Evolutionary conservation across 2,888 invertebrate species (phyloP).

Genomic region (Netelia fuscicornis): DNA sequence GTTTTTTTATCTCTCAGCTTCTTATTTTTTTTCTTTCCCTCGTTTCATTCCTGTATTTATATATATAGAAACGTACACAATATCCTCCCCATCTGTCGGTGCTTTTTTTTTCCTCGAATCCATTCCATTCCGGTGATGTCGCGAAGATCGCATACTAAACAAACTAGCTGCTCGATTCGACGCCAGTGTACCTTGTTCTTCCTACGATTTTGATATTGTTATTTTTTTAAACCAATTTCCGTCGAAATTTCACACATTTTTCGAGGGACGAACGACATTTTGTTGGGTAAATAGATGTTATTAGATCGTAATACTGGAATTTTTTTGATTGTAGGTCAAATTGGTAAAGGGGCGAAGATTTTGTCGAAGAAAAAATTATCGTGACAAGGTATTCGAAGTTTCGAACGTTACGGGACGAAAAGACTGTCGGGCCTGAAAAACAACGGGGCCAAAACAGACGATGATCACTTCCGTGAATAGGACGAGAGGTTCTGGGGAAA

Average conservation of each 20-base stretch:
- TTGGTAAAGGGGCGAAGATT: no score
- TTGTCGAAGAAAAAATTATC: no score
- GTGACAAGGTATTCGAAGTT: neutral
- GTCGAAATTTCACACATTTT: neutral
- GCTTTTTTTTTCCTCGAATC: slow-evolving; percentile 37
- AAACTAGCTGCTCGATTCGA: slow-evolving; percentile 26
- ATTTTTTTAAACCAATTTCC: neutral
- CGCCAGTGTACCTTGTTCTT: neutral
- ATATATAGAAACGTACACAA: slow-evolving; percentile 9
- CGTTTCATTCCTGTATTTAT: slow-evolving; percentile 16
- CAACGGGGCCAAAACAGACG: slow-evolving; percentile 54
- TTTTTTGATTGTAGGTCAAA: no score
- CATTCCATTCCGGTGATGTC: slow-evolving; percentile 22
- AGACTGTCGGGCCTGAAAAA: slow-evolving; percentile 58
- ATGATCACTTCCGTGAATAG: slow-evolving; percentile 57
- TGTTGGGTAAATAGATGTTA: no score
- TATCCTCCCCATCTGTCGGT: slow-evolving; percentile 44
- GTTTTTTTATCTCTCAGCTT: slow-evolving; percentile 29
- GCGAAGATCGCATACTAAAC: slow-evolving; percentile 44
- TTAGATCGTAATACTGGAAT: no score
- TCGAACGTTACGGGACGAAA: slow-evolving; percentile 15
- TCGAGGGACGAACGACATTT: no score
- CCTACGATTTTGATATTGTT: neutral
- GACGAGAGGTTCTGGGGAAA: slow-evolving; percentile 72
- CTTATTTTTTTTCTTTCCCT: slow-evolving; percentile 37